phyloP scores from a whole-genome alignment of 2,888 invertebrate species.

The Standfussiana lucernea region DNA sequence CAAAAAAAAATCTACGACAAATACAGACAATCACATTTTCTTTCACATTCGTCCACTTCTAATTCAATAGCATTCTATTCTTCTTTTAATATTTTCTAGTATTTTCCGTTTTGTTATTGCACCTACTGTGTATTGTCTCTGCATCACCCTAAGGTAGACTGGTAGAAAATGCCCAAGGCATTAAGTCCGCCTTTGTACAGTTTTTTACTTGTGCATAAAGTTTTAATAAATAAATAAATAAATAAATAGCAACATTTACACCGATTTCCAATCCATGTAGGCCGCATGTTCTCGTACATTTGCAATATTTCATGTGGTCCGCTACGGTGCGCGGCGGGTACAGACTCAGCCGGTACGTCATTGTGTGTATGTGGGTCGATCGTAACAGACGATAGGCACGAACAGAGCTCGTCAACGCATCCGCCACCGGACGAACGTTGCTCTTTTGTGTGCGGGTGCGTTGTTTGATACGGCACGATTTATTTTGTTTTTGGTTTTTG shows the following conservation, averaged over 20 bases:
- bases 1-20: background rate
- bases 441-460: slow-evolving; percentile 69
- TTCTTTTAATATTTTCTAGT: too few relatives aligned
- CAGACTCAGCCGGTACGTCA: slow-evolving; percentile 57
- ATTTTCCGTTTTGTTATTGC: too few relatives aligned
- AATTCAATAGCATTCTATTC: too few relatives aligned
- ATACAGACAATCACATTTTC: background rate
- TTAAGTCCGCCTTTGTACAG: too few relatives aligned
- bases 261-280: slow-evolving; percentile 42
- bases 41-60: background rate
- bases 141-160: too few relatives aligned
- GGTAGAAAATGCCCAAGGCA: too few relatives aligned
- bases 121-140: too few relatives aligned
- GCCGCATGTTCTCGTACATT: slow-evolving; percentile 40
- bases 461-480: slow-evolving; percentile 62
- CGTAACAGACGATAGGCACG: slow-evolving; percentile 86
- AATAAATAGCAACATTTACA: slow-evolving; percentile 33
- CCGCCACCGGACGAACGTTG: slow-evolving; percentile 75
- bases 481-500: background rate
- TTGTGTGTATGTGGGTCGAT: slow-evolving; percentile 85
- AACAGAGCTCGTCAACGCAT: slow-evolving; percentile 82
- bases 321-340: slow-evolving; percentile 26
- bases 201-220: too few relatives aligned
- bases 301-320: slow-evolving; percentile 64
- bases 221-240: too few relatives aligned